Percentiles rank a stretch among this genome's conserved stretches.
These are phyloP conservation scores for Prunella strophiata DNA, from an alignment of 2,797 vertebrate genomes.

Conservation along the genomic window DNA sequence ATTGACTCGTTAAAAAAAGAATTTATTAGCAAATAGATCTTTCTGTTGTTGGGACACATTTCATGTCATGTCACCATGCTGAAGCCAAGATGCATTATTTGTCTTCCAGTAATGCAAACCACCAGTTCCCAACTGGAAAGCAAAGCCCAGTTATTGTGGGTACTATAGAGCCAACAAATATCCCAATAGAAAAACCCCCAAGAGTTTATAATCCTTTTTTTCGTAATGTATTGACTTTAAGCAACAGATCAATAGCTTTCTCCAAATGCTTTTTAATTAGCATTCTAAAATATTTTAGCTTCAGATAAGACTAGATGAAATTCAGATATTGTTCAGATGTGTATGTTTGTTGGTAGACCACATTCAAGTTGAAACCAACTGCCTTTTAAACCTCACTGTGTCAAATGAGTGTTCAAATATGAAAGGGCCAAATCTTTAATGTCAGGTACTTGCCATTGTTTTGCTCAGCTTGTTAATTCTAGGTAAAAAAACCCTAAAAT, in stretches of 20 bases:
- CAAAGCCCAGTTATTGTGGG: not conserved
- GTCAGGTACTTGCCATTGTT: not conserved
- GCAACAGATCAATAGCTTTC: slow-evolving; percentile 1
- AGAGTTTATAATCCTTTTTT: not conserved
- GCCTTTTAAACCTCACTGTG: not conserved
- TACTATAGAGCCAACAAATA: not conserved
- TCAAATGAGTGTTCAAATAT: not conserved
- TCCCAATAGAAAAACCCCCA: not conserved
- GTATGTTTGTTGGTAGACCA: not conserved
- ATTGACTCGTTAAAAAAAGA: not conserved
- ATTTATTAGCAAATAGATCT: not conserved
- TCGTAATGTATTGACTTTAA: not conserved
- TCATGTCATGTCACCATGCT: not conserved
- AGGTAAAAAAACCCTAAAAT: not conserved
- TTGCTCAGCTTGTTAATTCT: not conserved
- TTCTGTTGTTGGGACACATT: not conserved
- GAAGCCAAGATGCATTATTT: not conserved
- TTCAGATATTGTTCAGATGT: not conserved
- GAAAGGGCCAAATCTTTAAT: not conserved
- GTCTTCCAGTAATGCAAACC: not conserved
- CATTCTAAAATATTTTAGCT: not conserved
- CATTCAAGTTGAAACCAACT: not conserved
- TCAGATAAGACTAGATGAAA: not conserved
- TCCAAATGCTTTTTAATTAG: not conserved
- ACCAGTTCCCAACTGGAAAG: not conserved